Conservation (phyloP, 2,888 invertebrate species). For the Melieria picta region DNA sequence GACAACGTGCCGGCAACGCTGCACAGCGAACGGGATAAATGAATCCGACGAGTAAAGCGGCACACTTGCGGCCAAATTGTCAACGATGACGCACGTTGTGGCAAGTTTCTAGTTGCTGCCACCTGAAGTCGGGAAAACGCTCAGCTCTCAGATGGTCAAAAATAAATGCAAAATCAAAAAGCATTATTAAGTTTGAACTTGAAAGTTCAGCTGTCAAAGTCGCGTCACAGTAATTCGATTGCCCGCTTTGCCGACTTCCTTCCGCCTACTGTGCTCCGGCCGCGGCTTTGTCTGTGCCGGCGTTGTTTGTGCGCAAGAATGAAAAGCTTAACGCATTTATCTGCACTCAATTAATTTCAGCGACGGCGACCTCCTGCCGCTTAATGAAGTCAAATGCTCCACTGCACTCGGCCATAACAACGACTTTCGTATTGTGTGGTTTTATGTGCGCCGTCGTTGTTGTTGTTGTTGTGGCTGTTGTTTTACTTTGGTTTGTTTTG, state of each 20-base stretch:
- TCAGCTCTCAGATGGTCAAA: too few species aligned
- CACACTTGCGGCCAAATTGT: neutral
- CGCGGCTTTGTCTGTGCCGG: neutral
- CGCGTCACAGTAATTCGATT: too few species aligned
- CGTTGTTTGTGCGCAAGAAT: constrained; percentile 31
- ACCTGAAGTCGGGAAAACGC: neutral
- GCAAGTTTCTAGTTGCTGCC: neutral
- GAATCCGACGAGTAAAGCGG: neutral
- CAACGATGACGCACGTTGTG: neutral
- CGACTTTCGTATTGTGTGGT: too few species aligned
- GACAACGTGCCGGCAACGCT: too few species aligned
- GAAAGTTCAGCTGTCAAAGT: too few species aligned
- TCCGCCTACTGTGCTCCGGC: neutral
- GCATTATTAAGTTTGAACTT: too few species aligned
- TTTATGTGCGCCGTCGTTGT: constrained; percentile 18
- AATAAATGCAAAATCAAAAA: too few species aligned
- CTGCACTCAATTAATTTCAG: constrained; percentile 47
- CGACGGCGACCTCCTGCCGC: constrained; percentile 46
- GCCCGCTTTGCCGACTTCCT: neutral
- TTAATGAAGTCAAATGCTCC: constrained; percentile 49
- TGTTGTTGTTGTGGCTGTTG: constrained; percentile 33
- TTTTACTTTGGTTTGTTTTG: neutral
- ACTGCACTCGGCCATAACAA: constrained; percentile 16
- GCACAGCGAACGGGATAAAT: too few species aligned
- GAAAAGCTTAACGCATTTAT: constrained; percentile 42